These are phyloP conservation scores for Melanargia galathea DNA, from an alignment of 2,888 invertebrate genomes.

Conservation along the genomic window DNA sequence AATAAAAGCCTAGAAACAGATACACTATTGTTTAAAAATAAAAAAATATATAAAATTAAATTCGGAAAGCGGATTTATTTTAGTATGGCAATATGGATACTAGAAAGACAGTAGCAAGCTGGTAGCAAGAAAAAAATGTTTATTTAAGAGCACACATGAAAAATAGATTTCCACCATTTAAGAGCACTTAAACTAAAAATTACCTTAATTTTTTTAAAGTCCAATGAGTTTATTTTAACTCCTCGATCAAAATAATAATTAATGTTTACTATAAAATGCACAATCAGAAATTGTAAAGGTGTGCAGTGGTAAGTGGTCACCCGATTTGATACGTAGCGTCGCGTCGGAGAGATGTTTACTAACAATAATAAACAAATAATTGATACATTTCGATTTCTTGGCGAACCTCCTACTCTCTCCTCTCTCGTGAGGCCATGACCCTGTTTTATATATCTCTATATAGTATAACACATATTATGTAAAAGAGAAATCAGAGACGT, in stretches of 20 bases:
- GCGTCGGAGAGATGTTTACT: slow-evolving; percentile 4
- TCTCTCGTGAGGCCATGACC: slow-evolving; percentile 9
- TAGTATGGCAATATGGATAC: no score
- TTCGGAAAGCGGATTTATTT: no score
- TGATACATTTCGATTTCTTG: not conserved
- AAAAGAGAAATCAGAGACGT: not conserved
- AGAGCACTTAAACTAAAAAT: no score
- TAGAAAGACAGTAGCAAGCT: no score
- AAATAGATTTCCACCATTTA: no score
- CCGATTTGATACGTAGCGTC: not conserved
- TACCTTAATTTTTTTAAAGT: no score
- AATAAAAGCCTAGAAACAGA: no score
- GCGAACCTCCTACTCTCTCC: slow-evolving; percentile 5
- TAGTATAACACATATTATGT: not conserved
- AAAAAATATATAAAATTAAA: no score
- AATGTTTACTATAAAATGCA: not conserved
- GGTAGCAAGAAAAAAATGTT: no score
- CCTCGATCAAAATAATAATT: not conserved
- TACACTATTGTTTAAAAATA: no score
- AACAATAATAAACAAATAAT: slow-evolving; percentile 3
- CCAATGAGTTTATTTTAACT: no score
- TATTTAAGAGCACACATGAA: no score
- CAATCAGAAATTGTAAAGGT: not conserved
- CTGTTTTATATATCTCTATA: not conserved
- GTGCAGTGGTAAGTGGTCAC: not conserved